Evolutionary conservation across 2,113 vertebrate species (phyloP), one percentile per base, ranked within the genome.

Genomic region (Symphodus melops): DNA sequence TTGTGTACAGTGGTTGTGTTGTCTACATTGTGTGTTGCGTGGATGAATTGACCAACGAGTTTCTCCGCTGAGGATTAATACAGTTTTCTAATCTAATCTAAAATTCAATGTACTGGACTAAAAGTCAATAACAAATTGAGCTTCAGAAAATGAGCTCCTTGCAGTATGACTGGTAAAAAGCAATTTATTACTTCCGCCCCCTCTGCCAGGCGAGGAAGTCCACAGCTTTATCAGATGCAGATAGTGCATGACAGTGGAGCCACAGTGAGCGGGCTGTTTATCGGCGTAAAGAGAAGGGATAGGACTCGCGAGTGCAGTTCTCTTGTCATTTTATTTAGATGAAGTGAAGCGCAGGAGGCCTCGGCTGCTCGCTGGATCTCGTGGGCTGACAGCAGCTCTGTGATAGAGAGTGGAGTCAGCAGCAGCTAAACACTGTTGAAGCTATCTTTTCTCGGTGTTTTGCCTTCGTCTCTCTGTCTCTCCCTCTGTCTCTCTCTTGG

Each of bases 311-410:
- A 92, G 93, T 73, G 75, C 88, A 79, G 86, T 95, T 91, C 92
- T 87, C 91, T 92, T 95, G 94, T 96, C 95, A 94, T 86, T 93
- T 95, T 95, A 93, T 93, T 92, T 91, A 93, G 91, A 94, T 82
- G 52, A 81, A 73, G 53, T 28, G 66, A 23, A 62, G 65, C 64
- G 42, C 23, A 0, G 11, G 70, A 33, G 66, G 56, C 68, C 14
- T 0, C 9, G 0, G 7, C 25, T 75, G 78, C 54, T 60, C 28
- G 20, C 44, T 21, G 9, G 11, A 75, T 48, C 58, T 10, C 1
- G 53, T 8, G 10, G 53, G 57, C 71, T 66, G 71, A 62, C 75
- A 66, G 49, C 75, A 28, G 66, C 70, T 78, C 54, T 64, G n/a
- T 73, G 70, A 65, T 42, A 61, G 42, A 66, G 61, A 71, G 54